Base-by-base conservation (phyloP, 2,113 vertebrate species). In the Pedetes capensis region DNA sequence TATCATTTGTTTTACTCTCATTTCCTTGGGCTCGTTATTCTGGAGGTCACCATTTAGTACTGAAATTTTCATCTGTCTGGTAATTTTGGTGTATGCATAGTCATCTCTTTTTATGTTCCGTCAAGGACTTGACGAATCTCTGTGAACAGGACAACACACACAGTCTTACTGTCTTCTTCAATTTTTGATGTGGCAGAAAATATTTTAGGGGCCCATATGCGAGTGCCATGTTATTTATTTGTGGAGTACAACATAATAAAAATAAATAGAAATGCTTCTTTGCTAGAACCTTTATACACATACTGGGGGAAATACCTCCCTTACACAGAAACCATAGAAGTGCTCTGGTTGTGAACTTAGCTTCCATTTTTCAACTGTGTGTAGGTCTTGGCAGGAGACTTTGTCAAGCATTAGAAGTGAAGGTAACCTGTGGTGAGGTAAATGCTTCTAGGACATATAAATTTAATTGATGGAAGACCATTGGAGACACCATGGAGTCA, bases 381-480 rank as follows among this genome's bases (percentile, higher is more conserved):
- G 5, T 37, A 59, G 39, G 44, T 71, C 75, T 87, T 96, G 42
- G 92, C 93, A 95, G 66, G 80, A 90, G 71, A 90, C 66, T 93
- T 64, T n/a, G 47, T 91, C 96, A 84, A 83, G 92, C 87, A 94
- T 74, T 91, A 81, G 37, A 95, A 87, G 66, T 82, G 42, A 69
- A 49, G 87, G 42, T 17, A 68, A 55, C 89, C 97, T 90, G 49
- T 8, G 0, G 89, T 29, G 92, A 89, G 44, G 55, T 81, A 64
- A 42, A 53, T 53, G 37, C 69, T 89, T 80, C 86, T 76, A 8
- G 44, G 57, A 89, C 49, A 39, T 71, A 87, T 72, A 84, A 93
- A 94, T 96, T 53, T 96, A 95, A 87, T 29, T 93, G 92, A 92
- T 86, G 76, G 91, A 74, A 32, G 51, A 49, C 72, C 61, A 6